Conservation (phyloP, 2,888 invertebrate species). For the Eilema depressum region DNA sequence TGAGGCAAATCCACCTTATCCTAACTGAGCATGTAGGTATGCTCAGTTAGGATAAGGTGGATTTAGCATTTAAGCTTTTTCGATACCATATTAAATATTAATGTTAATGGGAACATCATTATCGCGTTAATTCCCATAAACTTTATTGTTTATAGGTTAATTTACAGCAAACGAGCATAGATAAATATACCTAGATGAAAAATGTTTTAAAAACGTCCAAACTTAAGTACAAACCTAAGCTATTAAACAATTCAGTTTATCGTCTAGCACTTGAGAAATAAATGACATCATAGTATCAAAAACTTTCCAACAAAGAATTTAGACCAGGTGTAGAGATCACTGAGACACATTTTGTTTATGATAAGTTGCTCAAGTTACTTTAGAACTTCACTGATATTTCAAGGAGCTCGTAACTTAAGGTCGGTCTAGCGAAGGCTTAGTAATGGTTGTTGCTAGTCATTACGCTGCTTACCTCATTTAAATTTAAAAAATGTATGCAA, state of each 20-base stretch:
- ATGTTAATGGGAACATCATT: no score
- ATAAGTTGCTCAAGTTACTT: neutral
- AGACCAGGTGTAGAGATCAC: neutral
- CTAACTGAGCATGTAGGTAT: no score
- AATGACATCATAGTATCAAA: neutral
- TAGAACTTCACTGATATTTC: conserved; percentile 7
- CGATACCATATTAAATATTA: no score
- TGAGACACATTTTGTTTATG: neutral
- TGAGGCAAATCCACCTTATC: no score
- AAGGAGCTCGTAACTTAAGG: neutral
- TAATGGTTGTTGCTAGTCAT: neutral
- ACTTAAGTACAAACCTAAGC: neutral
- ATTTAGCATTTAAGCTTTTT: no score
- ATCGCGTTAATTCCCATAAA: no score
- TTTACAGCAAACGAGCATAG: no score
- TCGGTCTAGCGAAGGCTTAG: neutral
- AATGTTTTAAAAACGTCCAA: no score
- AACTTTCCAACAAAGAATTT: neutral
- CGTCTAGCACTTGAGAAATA: neutral
- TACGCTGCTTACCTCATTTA: neutral
- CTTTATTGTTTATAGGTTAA: no score
- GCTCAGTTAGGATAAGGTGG: no score
- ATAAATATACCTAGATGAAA: no score
- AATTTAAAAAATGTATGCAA: no score
- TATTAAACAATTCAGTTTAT: neutral